Conservation (phyloP, 92 coral and sea anemone genomes). For the Porites cylindrica region DNA sequence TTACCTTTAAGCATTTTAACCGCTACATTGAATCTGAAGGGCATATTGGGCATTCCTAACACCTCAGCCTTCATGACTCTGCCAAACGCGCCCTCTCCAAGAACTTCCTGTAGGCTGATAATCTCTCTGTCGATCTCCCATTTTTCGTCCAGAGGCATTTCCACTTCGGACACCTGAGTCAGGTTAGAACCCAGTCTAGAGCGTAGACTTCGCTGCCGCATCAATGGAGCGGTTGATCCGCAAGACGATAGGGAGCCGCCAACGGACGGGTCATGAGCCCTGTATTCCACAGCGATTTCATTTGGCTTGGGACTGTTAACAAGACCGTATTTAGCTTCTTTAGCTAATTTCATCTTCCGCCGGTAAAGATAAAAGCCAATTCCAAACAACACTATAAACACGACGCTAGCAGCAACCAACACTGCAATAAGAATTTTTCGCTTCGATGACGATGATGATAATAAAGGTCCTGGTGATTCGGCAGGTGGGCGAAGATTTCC, state of each 20-base stretch:
- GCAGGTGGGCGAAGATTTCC: no score
- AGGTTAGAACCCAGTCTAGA: conserved; percentile 88
- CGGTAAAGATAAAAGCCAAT: background rate
- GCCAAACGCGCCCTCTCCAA: conserved; percentile 99
- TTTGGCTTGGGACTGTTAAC: conserved; percentile 35
- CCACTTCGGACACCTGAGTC: conserved; percentile 90
- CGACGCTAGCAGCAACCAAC: background rate
- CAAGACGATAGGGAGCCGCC: conserved; percentile 82
- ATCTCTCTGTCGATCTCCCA: conserved; percentile 94
- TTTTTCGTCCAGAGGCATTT: conserved; percentile 86
- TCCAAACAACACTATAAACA: conserved; percentile 1
- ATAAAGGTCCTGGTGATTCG: background rate
- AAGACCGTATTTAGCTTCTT: conserved; percentile 21
- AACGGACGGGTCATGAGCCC: conserved; percentile 65
- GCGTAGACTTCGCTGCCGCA: conserved; percentile 80
- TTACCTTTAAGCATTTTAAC: conserved; percentile 97
- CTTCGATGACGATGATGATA: conserved; percentile 7
- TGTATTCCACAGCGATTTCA: conserved; percentile 54
- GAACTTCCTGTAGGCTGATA: conserved; percentile 74
- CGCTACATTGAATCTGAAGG: conserved; percentile 76
- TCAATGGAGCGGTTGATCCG: conserved; percentile 71
- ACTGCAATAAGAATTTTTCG: background rate
- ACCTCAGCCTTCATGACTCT: conserved; percentile 93
- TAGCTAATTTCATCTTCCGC: conserved; percentile 11
- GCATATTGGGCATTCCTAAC: conserved; percentile 73